A percentile compares a stretch with the other conserved stretches of the same genome.
phyloP scores from a whole-genome alignment of 2,113 vertebrate species.

The Lichenostomus cassidix region DNA sequence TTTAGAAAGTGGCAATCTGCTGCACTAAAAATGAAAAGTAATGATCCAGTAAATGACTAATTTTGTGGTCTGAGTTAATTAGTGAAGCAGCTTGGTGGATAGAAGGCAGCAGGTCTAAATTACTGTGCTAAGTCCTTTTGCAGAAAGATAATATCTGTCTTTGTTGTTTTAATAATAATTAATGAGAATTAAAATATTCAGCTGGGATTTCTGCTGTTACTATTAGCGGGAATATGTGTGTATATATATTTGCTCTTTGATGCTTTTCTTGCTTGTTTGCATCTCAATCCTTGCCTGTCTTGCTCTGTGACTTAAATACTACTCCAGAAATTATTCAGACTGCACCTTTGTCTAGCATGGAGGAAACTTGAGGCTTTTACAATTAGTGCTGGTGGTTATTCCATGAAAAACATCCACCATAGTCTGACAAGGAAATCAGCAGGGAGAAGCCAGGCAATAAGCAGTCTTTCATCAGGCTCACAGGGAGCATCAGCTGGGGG shows the following conservation, averaged over 20 bases:
- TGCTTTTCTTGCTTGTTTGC: constrained; percentile 13
- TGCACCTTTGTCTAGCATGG: neutral
- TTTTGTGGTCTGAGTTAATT: constrained; percentile 54
- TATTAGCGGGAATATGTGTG: neutral
- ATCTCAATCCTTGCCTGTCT: neutral
- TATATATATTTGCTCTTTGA: neutral
- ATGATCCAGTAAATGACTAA: constrained; percentile 39
- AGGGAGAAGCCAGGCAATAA: neutral
- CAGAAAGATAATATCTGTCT: constrained; percentile 42
- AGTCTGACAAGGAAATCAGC: neutral
- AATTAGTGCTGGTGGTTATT: constrained; percentile 12
- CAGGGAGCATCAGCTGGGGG: neutral
- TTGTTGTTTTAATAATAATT: constrained; percentile 55
- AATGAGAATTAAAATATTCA: constrained; percentile 21
- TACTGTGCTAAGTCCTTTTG: constrained; percentile 7
- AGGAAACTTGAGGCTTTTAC: constrained; percentile 24
- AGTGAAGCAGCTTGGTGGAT: neutral
- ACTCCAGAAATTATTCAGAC: neutral
- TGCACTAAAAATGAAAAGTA: constrained; percentile 21
- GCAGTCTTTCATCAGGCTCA: neutral
- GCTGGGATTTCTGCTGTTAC: neutral
- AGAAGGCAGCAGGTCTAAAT: constrained; percentile 25
- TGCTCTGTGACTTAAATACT: constrained; percentile 12
- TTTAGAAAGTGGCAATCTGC: constrained; percentile 1
- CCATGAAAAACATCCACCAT: neutral